A percentile compares a stretch with the other conserved stretches of the same genome.
phyloP scores from a whole-genome alignment of 1,140 invertebrate species.

The Harlomillsia oculata region DNA sequence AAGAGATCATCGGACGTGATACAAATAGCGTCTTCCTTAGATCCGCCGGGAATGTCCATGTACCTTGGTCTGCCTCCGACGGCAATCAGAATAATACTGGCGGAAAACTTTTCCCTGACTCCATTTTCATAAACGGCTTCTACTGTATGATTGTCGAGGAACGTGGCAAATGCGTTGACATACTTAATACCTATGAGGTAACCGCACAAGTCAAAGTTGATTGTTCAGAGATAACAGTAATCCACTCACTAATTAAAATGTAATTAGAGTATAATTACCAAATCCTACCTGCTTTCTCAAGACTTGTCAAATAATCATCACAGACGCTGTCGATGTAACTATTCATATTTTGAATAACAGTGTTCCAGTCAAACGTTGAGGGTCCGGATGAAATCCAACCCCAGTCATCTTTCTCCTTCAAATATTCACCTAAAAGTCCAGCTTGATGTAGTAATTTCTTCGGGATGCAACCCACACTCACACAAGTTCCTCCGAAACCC shows the following conservation, averaged over 20 bases:
- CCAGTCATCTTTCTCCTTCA: conserved; percentile 44
- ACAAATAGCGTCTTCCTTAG: conserved; percentile 47
- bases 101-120: conserved; percentile 58
- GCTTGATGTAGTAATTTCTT: conserved; percentile 58
- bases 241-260: no score
- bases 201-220: conserved; percentile 54
- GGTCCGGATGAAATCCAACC: conserved; percentile 41
- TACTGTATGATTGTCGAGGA: conserved; percentile 42
- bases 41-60: conserved; percentile 51
- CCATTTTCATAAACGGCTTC: conserved; percentile 1
- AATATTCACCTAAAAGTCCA: conserved; percentile 38
- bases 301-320: no score
- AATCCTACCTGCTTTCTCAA: no score
- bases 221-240: no score
- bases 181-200: conserved; percentile 50
- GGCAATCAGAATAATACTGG: conserved; percentile 52
- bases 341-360: conserved; percentile 49
- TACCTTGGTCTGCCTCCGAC: conserved; percentile 55
- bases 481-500: conserved; percentile 55
- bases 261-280: no score
- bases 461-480: conserved; percentile 59
- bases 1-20: conserved; percentile 65
- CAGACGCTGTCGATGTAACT: no score
- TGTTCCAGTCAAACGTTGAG: conserved; percentile 47
- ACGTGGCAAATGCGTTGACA: conserved; percentile 53